Evolutionary conservation across 1,140 invertebrate species (phyloP).

Genomic region (Augochlora pura): DNA sequence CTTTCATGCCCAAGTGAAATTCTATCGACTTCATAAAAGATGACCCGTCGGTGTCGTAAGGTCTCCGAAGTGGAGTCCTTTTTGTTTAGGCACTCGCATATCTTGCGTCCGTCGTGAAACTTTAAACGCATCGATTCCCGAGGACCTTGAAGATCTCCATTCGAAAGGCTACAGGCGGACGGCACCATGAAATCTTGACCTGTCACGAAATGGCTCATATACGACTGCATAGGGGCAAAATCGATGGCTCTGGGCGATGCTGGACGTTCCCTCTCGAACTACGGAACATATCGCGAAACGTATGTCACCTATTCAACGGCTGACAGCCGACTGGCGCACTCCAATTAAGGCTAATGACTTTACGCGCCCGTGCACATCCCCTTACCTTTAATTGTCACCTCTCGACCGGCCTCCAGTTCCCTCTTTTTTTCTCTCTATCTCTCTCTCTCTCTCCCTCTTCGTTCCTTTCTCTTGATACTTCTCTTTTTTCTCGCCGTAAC

Average conservation of each 20-base stretch:
- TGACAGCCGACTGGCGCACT: conserved; percentile 60
- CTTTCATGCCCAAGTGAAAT: no score
- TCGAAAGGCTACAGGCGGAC: not conserved
- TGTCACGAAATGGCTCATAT: conserved; percentile 12
- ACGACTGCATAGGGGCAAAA: conserved; percentile 51
- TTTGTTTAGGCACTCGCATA: no score
- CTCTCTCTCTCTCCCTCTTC: not conserved
- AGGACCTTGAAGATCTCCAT: not conserved
- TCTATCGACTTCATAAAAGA: no score
- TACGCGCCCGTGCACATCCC: conserved; percentile 57
- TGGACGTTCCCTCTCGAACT: conserved; percentile 50
- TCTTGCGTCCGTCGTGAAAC: no score
- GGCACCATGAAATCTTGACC: not conserved
- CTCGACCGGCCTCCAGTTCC: conserved; percentile 32
- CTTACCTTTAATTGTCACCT: conserved; percentile 64
- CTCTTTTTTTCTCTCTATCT: not conserved
- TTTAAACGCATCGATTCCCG: no score
- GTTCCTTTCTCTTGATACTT: no score
- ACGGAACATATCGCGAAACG: conserved; percentile 58
- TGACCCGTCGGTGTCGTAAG: no score
- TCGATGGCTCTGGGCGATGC: conserved; percentile 54
- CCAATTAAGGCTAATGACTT: conserved; percentile 65
- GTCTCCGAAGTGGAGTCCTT: no score
- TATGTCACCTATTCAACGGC: conserved; percentile 59
- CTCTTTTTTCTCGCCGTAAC: not conserved